phyloP scores from a whole-genome alignment of 2,888 invertebrate genomes.

The Elmis aenea region DNA sequence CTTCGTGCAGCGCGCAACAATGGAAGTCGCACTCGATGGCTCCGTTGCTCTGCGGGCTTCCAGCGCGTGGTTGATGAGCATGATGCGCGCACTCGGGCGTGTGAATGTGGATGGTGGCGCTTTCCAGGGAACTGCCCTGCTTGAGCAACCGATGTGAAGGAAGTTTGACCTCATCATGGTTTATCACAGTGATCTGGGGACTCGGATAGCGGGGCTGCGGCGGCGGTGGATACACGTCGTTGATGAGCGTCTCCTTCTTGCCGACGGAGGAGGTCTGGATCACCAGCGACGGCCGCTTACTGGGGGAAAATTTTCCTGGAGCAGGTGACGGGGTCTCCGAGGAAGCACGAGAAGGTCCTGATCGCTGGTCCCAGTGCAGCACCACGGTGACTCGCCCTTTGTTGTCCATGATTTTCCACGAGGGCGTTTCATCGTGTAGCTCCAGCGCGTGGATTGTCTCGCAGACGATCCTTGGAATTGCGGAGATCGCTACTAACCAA shows the following conservation, averaged over 20 bases:
- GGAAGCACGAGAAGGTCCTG: slow-evolving; percentile 52
- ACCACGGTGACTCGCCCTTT: slow-evolving; percentile 95
- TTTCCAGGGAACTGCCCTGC: slow-evolving; percentile 64
- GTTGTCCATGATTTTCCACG: slow-evolving; percentile 98
- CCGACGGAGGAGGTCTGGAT: slow-evolving; percentile 62
- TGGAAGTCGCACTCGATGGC: slow-evolving; percentile 87
- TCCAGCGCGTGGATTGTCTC: slow-evolving; percentile 94
- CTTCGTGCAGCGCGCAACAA: slow-evolving; percentile 91
- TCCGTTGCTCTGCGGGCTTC: slow-evolving; percentile 58
- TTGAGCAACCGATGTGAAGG: slow-evolving; percentile 48
- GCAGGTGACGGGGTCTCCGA: slow-evolving; percentile 53
- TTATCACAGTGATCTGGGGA: slow-evolving; percentile 91
- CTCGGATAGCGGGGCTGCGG: slow-evolving; percentile 49
- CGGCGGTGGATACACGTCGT: slow-evolving; percentile 42
- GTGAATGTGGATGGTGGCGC: slow-evolving; percentile 72
- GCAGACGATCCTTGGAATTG: slow-evolving; percentile 95
- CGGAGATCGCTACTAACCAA: slow-evolving; percentile 75
- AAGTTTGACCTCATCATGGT: slow-evolving; percentile 74
- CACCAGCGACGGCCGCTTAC: slow-evolving; percentile 65
- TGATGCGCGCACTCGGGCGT: slow-evolving; percentile 78
- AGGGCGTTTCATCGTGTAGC: slow-evolving; percentile 93
- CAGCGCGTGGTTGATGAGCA: slow-evolving; percentile 59
- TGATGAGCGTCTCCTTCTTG: slow-evolving; percentile 57
- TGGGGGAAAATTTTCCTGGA: slow-evolving; percentile 54
- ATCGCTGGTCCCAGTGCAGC: slow-evolving; percentile 92